Conservation (phyloP, 2,888 invertebrate genomes). For the Stenodema calcarata region DNA sequence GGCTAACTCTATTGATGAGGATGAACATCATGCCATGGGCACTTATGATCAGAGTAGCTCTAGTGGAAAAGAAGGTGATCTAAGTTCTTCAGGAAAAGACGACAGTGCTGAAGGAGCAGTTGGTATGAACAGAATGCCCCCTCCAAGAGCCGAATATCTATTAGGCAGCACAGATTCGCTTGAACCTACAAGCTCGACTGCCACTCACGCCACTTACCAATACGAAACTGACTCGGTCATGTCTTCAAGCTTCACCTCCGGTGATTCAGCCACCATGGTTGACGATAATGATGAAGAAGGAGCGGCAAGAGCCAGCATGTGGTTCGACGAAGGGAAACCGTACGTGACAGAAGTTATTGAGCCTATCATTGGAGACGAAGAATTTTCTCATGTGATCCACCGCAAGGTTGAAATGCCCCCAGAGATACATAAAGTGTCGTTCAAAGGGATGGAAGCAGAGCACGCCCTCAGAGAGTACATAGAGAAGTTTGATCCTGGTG, state of each 20-base stretch:
- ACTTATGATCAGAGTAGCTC: constrained; percentile 63
- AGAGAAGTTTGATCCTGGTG: constrained; percentile 65
- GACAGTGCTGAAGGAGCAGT: constrained; percentile 58
- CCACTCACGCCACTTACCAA: constrained; percentile 83
- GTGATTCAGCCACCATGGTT: constrained; percentile 83
- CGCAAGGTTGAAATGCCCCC: constrained; percentile 65
- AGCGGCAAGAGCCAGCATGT: constrained; percentile 62
- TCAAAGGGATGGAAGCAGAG: constrained; percentile 65
- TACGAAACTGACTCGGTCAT: constrained; percentile 84
- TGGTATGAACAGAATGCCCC: constrained; percentile 56
- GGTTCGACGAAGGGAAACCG: constrained; percentile 63
- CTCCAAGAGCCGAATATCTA: constrained; percentile 61
- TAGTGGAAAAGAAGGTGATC: constrained; percentile 63
- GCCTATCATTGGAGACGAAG: constrained; percentile 61
- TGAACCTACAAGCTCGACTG: constrained; percentile 79
- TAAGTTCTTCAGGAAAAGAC: constrained; percentile 63
- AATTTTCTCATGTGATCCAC: constrained; percentile 64
- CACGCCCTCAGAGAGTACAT: constrained; percentile 64
- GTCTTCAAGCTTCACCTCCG: constrained; percentile 85
- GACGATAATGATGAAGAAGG: constrained; percentile 74
- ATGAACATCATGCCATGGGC: constrained; percentile 56
- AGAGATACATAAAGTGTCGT: constrained; percentile 65
- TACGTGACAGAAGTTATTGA: constrained; percentile 65
- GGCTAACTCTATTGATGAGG: constrained; percentile 64
- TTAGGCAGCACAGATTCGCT: constrained; percentile 75